phyloP scores from a whole-genome alignment of 30 jellyfish, hydroid and myxozoan genomes.

The Turritopsis rubra region DNA sequence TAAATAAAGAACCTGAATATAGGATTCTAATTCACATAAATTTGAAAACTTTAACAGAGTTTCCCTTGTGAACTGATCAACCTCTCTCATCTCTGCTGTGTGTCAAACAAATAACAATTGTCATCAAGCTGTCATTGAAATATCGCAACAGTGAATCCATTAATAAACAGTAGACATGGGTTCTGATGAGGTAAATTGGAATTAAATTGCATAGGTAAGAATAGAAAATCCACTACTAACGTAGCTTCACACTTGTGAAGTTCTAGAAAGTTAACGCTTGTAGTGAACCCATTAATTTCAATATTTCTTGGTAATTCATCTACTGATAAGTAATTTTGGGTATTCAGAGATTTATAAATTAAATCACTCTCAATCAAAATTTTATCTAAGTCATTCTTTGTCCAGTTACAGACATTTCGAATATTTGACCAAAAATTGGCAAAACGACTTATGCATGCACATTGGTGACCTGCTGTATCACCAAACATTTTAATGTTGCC shows the following conservation, averaged over 20 bases:
- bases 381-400: background rate
- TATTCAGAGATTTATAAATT: slow-evolving; percentile 1
- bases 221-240: background rate
- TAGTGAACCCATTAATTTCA: background rate
- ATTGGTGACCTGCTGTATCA: slow-evolving; percentile 18
- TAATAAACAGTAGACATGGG: background rate
- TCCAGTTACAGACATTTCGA: background rate
- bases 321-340: background rate
- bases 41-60: background rate
- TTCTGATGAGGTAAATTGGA: background rate
- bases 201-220: too few relatives aligned
- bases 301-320: slow-evolving; percentile 1
- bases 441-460: slow-evolving; percentile 8
- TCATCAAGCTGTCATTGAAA: background rate
- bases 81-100: slow-evolving; percentile 12
- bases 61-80: background rate
- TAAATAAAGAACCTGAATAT: background rate
- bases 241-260: background rate
- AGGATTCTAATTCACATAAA: background rate
- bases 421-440: slow-evolving; percentile 10
- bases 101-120: background rate
- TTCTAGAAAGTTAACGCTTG: background rate
- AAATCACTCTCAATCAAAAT: background rate
- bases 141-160: background rate
- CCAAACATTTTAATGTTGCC: too few relatives aligned